phyloP scores from a whole-genome alignment of 2,797 vertebrate species.

The Smutsia gigantea region DNA sequence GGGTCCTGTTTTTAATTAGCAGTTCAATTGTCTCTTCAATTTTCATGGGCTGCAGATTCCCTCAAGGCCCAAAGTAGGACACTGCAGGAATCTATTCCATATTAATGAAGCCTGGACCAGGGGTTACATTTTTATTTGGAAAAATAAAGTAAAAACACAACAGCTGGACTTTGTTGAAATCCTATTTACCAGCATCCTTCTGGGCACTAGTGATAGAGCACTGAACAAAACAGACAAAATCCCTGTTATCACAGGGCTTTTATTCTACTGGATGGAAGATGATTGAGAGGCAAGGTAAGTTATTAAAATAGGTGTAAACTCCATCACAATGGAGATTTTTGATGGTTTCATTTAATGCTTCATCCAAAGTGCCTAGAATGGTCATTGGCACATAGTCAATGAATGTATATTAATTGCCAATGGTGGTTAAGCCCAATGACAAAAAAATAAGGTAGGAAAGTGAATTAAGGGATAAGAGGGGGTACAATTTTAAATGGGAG shows the following conservation, averaged over 20 bases:
- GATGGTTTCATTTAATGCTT: neutral
- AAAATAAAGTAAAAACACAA: conserved; percentile 17
- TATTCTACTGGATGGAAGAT: neutral
- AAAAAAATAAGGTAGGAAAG: neutral
- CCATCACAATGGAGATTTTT: neutral
- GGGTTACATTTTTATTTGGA: neutral
- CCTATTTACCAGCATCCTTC: neutral
- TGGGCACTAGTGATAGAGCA: neutral
- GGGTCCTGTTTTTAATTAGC: conserved; percentile 57
- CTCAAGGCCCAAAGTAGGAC: neutral
- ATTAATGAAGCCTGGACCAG: conserved; percentile 21
- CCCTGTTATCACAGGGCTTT: neutral
- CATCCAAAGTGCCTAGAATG: neutral
- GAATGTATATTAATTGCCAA: neutral
- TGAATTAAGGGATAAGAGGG: neutral
- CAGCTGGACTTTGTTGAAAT: neutral
- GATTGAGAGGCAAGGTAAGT: neutral
- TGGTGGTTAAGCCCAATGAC: neutral
- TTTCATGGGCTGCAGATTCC: conserved; percentile 10
- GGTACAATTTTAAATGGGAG: neutral
- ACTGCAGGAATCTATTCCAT: neutral
- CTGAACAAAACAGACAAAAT: neutral
- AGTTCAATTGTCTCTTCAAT: conserved; percentile 42
- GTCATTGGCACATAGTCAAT: neutral
- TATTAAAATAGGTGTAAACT: neutral